Evolutionary conservation across 2,888 invertebrate genomes (phyloP).

Genomic region (Drosophila austrosaltans): DNA sequence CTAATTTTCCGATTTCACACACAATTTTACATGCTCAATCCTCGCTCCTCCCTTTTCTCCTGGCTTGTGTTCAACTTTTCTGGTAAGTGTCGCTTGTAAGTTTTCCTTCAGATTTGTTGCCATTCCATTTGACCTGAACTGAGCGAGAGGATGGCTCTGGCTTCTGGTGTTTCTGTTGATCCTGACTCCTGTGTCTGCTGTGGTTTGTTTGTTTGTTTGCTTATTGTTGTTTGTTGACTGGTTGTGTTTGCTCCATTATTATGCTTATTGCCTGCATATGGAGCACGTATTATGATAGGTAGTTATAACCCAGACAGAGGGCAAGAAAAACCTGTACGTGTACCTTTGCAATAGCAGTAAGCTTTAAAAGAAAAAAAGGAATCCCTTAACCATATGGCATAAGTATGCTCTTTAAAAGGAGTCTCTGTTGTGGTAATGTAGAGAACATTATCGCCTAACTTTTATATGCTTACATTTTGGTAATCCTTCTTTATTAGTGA

Average conservation of each 20-base stretch:
- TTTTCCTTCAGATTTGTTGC: constrained; percentile 55
- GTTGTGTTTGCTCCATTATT: constrained; percentile 55
- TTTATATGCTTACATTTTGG: not conserved
- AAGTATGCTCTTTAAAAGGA: not conserved
- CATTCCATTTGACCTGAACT: constrained; percentile 12
- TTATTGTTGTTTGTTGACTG: constrained; percentile 31
- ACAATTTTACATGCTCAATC: constrained; percentile 53
- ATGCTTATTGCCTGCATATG: constrained; percentile 73
- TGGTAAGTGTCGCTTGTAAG: constrained; percentile 61
- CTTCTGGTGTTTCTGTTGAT: not conserved
- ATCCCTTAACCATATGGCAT: not conserved
- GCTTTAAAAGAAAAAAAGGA: not conserved
- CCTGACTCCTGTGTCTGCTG: not conserved
- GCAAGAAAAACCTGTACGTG: constrained; percentile 8
- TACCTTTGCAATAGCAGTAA: not conserved
- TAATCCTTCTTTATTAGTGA: not conserved
- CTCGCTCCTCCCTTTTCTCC: not conserved
- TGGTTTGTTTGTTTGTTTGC: constrained; percentile 10
- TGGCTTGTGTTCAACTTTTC: constrained; percentile 6
- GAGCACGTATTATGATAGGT: constrained; percentile 76
- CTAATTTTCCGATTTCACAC: constrained; percentile 74
- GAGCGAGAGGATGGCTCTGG: not conserved
- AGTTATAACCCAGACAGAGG: constrained; percentile 34
- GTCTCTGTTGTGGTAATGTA: not conserved
- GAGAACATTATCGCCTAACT: not conserved